These are phyloP conservation scores for Triops cancriformis DNA, from an alignment of 1,140 invertebrate species.

Conservation along the genomic window DNA sequence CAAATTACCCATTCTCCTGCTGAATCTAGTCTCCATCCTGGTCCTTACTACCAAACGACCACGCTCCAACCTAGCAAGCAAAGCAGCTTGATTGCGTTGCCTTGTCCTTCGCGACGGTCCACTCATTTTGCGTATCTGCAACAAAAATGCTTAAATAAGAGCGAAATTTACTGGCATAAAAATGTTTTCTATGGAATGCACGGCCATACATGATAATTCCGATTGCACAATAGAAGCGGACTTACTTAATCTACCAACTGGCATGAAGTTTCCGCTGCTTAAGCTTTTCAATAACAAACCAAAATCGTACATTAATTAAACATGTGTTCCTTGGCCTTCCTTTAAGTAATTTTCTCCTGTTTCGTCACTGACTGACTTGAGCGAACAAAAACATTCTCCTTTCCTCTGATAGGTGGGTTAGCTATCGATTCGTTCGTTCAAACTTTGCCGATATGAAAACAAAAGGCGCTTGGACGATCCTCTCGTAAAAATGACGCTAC, in stretches of 20 bases:
- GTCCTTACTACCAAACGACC: too few species aligned
- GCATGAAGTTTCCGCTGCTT: not conserved
- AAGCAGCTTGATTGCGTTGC: not conserved
- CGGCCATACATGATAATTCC: not conserved
- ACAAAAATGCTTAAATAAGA: not conserved
- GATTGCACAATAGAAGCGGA: not conserved
- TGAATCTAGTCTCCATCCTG: not conserved
- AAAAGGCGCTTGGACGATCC: too few species aligned
- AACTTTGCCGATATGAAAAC: too few species aligned
- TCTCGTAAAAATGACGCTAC: too few species aligned
- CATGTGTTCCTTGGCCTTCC: too few species aligned
- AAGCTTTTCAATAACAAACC: not conserved
- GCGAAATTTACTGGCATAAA: not conserved
- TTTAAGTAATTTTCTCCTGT: too few species aligned
- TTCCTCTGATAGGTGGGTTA: too few species aligned
- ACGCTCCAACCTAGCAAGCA: not conserved
- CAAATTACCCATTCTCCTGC: not conserved
- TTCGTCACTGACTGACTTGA: too few species aligned
- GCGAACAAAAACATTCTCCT: too few species aligned
- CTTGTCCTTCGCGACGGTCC: not conserved
- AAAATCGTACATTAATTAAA: too few species aligned
- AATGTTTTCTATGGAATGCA: not conserved
- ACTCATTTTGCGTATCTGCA: not conserved
- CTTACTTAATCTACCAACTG: not conserved
- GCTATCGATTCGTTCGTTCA: too few species aligned